These are phyloP conservation scores for Calliphora vicina DNA, from an alignment of 1,140 invertebrate genomes.

Conservation along the genomic window DNA sequence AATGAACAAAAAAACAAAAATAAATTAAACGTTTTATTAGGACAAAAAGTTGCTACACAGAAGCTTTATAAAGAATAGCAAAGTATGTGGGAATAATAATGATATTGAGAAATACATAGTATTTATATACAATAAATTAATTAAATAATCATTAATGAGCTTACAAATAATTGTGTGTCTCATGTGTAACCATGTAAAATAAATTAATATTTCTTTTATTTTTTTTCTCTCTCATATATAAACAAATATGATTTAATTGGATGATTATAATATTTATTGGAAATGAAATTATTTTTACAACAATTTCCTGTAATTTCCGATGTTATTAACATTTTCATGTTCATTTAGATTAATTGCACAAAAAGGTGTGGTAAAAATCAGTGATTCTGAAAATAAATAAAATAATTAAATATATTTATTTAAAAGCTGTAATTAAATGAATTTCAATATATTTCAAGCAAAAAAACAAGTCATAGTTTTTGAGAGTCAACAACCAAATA, in stretches of 20 bases:
- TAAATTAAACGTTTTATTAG: too few species aligned
- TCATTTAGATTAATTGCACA: background rate
- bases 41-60: too few species aligned
- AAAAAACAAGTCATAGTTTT: too few species aligned
- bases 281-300: background rate
- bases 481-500: too few species aligned
- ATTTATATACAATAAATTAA: background rate
- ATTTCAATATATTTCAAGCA: too few species aligned
- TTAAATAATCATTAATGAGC: background rate
- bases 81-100: too few species aligned
- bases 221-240: background rate
- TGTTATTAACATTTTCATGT: background rate
- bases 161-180: background rate
- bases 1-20: background rate
- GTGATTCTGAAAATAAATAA: background rate
- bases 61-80: too few species aligned
- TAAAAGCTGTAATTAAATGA: background rate
- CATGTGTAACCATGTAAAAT: background rate
- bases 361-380: background rate
- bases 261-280: background rate
- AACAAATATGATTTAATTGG: too few species aligned
- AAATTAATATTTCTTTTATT: background rate
- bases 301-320: background rate
- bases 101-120: background rate
- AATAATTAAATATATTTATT: background rate